These are phyloP conservation scores for Scylla paramamosain DNA, from an alignment of 1,140 invertebrate species.

Conservation along the genomic window DNA sequence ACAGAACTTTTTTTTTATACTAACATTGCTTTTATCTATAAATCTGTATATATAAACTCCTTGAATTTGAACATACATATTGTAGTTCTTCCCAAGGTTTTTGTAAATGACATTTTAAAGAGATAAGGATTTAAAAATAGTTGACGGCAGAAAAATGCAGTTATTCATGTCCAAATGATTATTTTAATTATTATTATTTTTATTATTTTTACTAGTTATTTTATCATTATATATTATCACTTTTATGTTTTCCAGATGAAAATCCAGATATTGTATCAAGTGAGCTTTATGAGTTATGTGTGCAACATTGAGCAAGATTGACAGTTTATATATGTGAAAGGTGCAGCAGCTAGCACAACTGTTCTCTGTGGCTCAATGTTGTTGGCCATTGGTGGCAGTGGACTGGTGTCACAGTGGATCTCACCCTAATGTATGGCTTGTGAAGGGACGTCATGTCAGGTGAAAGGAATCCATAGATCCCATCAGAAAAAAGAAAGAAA, in stretches of 20 bases:
- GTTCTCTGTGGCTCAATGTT: background rate
- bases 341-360: background rate
- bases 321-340: background rate
- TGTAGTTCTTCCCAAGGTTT: too few species aligned
- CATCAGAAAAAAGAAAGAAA: background rate
- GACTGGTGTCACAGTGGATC: background rate
- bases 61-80: too few species aligned
- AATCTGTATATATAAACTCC: too few species aligned
- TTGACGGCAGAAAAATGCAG: too few species aligned
- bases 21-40: background rate
- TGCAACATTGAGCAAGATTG: background rate
- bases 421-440: slow-evolving; percentile 1
- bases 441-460: background rate
- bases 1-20: background rate
- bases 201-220: too few species aligned
- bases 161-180: too few species aligned
- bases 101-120: too few species aligned
- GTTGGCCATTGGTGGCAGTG: background rate
- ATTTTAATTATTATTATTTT: too few species aligned
- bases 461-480: slow-evolving; percentile 25
- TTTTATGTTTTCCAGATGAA: too few species aligned
- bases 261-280: too few species aligned
- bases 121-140: too few species aligned
- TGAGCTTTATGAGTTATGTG: background rate
- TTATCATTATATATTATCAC: too few species aligned